These are phyloP conservation scores for Phaethon lepturus DNA, from an alignment of 2,113 vertebrate genomes.

Conservation along the genomic window DNA sequence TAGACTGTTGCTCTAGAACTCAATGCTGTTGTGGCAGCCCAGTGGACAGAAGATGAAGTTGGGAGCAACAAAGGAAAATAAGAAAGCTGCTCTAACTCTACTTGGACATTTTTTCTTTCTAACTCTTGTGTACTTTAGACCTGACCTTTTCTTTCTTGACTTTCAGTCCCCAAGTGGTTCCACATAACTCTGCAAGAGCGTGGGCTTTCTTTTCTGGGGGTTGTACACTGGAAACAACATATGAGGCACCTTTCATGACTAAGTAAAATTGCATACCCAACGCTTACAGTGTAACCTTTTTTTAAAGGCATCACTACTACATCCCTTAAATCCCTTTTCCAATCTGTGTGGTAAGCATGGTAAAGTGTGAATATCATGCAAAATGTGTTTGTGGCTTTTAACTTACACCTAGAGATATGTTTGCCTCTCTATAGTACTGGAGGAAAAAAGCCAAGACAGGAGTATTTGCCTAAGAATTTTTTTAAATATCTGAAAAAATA, in stretches of 20 bases:
- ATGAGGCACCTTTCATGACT: background rate
- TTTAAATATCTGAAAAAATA: background rate
- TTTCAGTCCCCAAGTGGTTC: background rate
- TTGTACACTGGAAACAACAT: background rate
- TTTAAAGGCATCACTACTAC: background rate
- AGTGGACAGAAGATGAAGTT: background rate
- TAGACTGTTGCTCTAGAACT: background rate
- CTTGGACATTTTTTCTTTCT: background rate
- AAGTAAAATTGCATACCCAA: background rate
- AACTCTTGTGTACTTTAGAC: background rate
- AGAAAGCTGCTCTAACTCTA: background rate
- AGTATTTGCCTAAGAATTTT: background rate
- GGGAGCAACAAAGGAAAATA: background rate
- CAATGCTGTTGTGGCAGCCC: background rate
- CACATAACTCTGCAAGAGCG: background rate
- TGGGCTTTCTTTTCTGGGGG: background rate
- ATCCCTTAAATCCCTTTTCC: background rate
- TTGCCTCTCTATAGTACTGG: background rate
- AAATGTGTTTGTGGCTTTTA: background rate
- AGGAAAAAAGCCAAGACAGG: background rate
- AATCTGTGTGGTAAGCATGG: background rate
- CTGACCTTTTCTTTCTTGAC: background rate
- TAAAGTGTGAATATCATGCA: background rate
- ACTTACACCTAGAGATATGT: background rate
- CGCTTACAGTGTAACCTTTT: background rate